Conservation (phyloP, 2,113 vertebrate species). For the Brevimyrus niger region DNA sequence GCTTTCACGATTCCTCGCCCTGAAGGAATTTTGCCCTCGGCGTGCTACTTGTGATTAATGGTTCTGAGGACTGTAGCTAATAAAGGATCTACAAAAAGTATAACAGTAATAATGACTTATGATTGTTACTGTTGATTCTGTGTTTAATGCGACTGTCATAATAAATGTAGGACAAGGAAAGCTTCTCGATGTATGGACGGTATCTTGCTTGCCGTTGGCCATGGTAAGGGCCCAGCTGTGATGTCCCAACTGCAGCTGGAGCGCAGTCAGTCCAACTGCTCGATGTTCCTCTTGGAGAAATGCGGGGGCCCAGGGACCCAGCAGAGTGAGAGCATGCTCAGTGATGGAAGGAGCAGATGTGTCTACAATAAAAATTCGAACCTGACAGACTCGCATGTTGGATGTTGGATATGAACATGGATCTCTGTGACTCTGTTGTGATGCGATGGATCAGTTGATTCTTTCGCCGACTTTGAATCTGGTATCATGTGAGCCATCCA, state of each 20-base stretch:
- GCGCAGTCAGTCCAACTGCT: background rate
- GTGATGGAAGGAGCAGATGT: background rate
- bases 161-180: constrained; percentile 34
- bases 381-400: background rate
- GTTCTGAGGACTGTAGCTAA: background rate
- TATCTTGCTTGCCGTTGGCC: background rate
- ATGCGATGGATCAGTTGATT: background rate
- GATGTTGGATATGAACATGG: background rate
- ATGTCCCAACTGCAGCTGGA: background rate
- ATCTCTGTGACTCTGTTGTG: background rate
- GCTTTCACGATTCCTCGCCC: constrained; percentile 31
- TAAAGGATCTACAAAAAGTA: background rate
- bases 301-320: background rate
- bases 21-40: background rate
- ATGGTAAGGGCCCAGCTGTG: background rate
- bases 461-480: background rate
- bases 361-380: background rate
- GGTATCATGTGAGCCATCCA: background rate
- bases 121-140: background rate
- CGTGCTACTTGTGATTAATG: background rate
- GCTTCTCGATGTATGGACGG: background rate
- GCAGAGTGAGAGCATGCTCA: background rate
- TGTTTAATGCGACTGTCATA: background rate
- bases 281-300: background rate
- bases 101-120: background rate